These are phyloP conservation scores for human (Homo sapiens) DNA, from an alignment of 2,113 vertebrate species.

Conservation along the genomic window GRCh38 chr16:3917001-3917500, in stretches of 20 bases:
- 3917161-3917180: not conserved
- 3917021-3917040: not conserved
- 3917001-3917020: not conserved
- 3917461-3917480: not conserved
- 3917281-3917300: not conserved
- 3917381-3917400: not conserved
- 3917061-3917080: not conserved
- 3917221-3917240: not conserved
- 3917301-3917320: not conserved
- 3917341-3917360: not conserved
- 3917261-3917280: not conserved
- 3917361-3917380: not conserved
- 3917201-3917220: not conserved
- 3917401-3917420: not conserved
- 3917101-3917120: not conserved
- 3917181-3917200: not conserved
- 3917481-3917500: not conserved
- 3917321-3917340: not conserved
- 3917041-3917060: not conserved
- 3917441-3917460: not conserved
- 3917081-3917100: not conserved
- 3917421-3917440: not conserved
- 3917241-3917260: not conserved
- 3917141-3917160: not conserved
- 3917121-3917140: not conserved